Evolutionary conservation across 2,888 invertebrate species (phyloP).

Genomic region (Gerris lacustris): DNA sequence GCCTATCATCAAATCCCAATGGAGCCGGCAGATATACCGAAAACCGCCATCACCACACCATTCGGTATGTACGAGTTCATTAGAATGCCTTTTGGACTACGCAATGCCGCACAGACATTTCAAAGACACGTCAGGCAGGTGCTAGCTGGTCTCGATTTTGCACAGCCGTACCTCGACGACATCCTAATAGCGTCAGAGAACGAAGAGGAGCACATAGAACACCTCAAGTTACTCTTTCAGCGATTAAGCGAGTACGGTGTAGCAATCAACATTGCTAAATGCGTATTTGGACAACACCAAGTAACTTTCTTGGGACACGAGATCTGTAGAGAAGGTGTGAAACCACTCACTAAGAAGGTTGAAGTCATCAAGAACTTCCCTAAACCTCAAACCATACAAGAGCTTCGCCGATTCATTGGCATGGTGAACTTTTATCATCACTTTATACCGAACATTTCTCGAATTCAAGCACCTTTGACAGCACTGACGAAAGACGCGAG

Average conservation of each 20-base stretch:
- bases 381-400: not conserved
- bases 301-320: constrained; percentile 6
- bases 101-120: constrained; percentile 29
- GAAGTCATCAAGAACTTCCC: not conserved
- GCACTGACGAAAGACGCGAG: not conserved
- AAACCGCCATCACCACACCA: constrained; percentile 21
- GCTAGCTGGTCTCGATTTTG: constrained; percentile 26
- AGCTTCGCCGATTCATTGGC: not conserved
- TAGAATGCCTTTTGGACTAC: constrained; percentile 21
- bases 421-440: not conserved
- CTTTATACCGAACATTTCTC: constrained; percentile 18
- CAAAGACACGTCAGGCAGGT: constrained; percentile 31
- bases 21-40: constrained; percentile 19
- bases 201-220: constrained; percentile 24
- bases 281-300: constrained; percentile 17
- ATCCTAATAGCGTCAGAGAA: constrained; percentile 30
- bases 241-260: constrained; percentile 26
- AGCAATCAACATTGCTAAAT: constrained; percentile 30
- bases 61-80: constrained; percentile 8
- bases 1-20: no score
- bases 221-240: constrained; percentile 24
- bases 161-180: constrained; percentile 33
- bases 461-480: constrained; percentile 25
- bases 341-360: not conserved
- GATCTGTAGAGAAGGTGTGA: not conserved